phyloP scores from a whole-genome alignment of 2,888 invertebrate species.

The Tineola bisselliella region DNA sequence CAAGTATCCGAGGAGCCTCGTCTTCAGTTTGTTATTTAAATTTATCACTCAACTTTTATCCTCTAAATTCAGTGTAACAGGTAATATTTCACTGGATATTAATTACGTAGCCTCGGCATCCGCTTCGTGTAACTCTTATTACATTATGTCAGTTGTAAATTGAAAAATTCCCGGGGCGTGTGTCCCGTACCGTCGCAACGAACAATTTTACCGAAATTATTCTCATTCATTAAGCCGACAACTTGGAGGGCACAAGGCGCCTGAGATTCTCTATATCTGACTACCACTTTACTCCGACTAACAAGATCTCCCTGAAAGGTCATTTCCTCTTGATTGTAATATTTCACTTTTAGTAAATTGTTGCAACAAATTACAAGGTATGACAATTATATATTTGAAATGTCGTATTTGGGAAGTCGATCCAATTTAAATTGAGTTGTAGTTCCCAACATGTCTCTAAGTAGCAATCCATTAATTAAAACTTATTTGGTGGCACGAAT shows the following conservation, averaged over 20 bases:
- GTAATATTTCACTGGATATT: slow-evolving; percentile 66
- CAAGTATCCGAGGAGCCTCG: slow-evolving; percentile 54
- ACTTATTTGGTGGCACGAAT: slow-evolving; percentile 51
- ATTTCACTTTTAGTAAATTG: background rate
- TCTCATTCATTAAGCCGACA: slow-evolving; percentile 65
- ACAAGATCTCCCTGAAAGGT: background rate
- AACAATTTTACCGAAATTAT: slow-evolving; percentile 68
- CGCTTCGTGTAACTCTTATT: slow-evolving; percentile 65
- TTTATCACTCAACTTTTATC: slow-evolving; percentile 68
- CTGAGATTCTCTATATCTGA: background rate
- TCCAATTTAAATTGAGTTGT: background rate
- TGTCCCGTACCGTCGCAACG: slow-evolving; percentile 65
- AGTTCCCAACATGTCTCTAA: slow-evolving; percentile 34
- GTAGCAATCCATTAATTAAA: slow-evolving; percentile 67
- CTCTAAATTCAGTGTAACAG: slow-evolving; percentile 65
- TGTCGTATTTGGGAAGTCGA: background rate
- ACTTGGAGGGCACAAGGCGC: slow-evolving; percentile 53
- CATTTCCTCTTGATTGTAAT: background rate
- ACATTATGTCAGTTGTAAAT: slow-evolving; percentile 68
- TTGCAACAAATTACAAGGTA: background rate
- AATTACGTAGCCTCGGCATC: slow-evolving; percentile 62
- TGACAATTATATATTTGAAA: too few species aligned
- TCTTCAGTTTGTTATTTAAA: slow-evolving; percentile 59
- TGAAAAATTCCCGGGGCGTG: slow-evolving; percentile 67
- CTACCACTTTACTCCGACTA: slow-evolving; percentile 8